Evolutionary conservation across 2,797 vertebrate genomes (phyloP), one percentile per base, ranked within the genome.

Genomic region (Neostethus bicornis): DNA sequence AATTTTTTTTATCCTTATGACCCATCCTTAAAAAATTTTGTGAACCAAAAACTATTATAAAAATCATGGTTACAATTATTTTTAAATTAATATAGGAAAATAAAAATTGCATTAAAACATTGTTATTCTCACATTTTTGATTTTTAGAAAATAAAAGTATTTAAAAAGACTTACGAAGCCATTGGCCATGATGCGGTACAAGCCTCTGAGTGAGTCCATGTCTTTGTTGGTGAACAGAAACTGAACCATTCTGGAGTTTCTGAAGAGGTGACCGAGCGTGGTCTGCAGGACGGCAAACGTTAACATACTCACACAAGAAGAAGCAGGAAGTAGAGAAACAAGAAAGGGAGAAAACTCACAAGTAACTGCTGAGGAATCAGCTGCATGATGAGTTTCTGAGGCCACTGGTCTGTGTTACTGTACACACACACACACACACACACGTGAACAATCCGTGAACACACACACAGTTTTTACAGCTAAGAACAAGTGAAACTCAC

Each of bases 321-420:
- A 19, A 16, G n/a, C 41, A 19, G 7, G 0, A 63, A 24, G 28
- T 13, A 2, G 13, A 2, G 14, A 21, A 51, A 43, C 34, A 8
- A 4, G 16, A 16, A 13, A 7, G 12, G 48, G 46, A 7, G 19
- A 9, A 2, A 17, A 4, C 84, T 89, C 81, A 97, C 96, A 91
- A 97, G 77, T 43, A 97, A 84, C 76, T 95, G 94, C 65, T 97
- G 96, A 0, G 95, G 96, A 73, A 97, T 97, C 26, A 97, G 90
- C 86, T 97, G 96, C 96, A 97, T 97, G 77, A 97, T 96, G 29
- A 97, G 90, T 61, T 97, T 97, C 85, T 96, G 95, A 0, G 96
- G 95, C 96, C 96, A 97, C 81, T 97, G 95, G 49, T 97, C 95
- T 0, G 95, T 94, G 79, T 96, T 97, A 68, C 96, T 97, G 84